Evolutionary conservation across 2,797 vertebrate species (phyloP), one percentile per base, ranked within the genome.

Genomic region (Numenius phaeopus): DNA sequence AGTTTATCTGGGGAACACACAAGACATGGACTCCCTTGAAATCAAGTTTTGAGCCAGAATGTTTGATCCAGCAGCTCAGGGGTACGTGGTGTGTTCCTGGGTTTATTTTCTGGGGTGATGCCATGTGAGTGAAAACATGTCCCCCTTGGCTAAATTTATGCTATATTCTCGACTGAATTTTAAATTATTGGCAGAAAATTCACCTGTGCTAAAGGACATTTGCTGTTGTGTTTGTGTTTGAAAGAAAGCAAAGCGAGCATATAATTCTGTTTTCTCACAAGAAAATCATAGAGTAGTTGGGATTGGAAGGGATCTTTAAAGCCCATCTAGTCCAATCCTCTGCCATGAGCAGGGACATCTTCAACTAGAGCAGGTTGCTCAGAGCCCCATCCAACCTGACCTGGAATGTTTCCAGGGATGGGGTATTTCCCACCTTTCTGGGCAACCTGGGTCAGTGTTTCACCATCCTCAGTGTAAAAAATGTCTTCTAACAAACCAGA

Each of bases 351-450:
- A 39, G 57, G 8, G 29, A 26, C n/a, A 34, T 17, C 64, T n/a
- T 40, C 62, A 15, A 11, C 27, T 7, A 9, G 5, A 34, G 14
- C 9, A 34, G 18, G n/a, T 34, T 77, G 39, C 44, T 52, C 32
- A 64, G 18, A 77, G 39, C 24, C 12, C 7, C 0, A 0, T 82
- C 30, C 39, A 71, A 1, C 29, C 39, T 24, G 52, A 3, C 2
- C 44, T 18, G 16, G 37, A 57, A 49, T 19, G 5, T 39, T 64
- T 57, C 57, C 21, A 71, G 58, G 24, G 19, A 32, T 24, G n/a
- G 12, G 26, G 8, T 37, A n/a, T 24, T 32, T 11, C 17, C 61
- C 22, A 37, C 7, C 10, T 34, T 18, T 17, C 22, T 16, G 24
- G 23, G 6, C 15, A 71, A 46, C 17, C 29, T 14, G 19, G 11